Percentiles rank a stretch among this genome's conserved stretches.
These are phyloP conservation scores for Mythimna loreyi DNA, from an alignment of 2,888 invertebrate genomes.

Conservation along the genomic window DNA sequence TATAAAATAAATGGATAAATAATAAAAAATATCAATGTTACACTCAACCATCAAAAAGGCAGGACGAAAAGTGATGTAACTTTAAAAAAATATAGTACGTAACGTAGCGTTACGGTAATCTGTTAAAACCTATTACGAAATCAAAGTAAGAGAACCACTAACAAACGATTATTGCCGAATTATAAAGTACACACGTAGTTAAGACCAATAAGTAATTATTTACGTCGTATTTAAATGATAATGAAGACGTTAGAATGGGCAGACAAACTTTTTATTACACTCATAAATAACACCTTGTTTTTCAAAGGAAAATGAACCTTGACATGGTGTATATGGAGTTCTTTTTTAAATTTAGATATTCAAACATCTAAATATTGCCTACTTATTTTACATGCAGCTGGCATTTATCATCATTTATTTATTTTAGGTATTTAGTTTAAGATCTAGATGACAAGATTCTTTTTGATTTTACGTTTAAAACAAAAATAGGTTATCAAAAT, in stretches of 20 bases:
- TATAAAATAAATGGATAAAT: no score
- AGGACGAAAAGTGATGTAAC: no score
- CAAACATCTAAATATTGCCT: neutral
- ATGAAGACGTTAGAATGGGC: slow-evolving; percentile 1
- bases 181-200: slow-evolving; percentile 2
- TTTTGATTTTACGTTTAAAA: no score
- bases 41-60: no score
- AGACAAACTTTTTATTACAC: slow-evolving; percentile 15
- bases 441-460: neutral
- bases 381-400: neutral
- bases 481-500: no score
- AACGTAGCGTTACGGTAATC: no score
- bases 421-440: neutral
- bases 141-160: no score
- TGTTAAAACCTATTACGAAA: no score
- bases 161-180: no score
- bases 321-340: fast-evolving
- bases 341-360: neutral
- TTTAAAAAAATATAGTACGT: no score
- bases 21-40: no score
- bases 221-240: neutral
- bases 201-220: neutral
- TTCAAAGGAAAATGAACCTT: neutral
- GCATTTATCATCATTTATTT: slow-evolving; percentile 7
- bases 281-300: slow-evolving; percentile 3